A percentile compares a stretch with the other conserved stretches of the same genome.
Evolutionary conservation across 2,888 invertebrate species (phyloP).

Genomic region (Clunio marinus): DNA sequence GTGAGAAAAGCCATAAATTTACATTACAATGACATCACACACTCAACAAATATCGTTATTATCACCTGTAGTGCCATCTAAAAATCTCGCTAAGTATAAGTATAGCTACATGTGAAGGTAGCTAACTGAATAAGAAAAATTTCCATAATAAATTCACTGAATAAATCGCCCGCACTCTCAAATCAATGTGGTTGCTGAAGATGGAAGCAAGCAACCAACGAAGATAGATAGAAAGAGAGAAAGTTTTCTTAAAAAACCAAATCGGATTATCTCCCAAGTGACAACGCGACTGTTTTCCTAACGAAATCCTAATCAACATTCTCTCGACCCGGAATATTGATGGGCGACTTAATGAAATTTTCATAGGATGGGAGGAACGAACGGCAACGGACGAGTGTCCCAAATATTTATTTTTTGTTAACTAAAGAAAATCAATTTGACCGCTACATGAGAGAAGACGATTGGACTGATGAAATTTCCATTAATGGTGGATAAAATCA

Average conservation of each 20-base stretch:
- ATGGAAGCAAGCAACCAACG: neutral
- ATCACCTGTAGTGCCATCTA: neutral
- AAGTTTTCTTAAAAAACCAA: neutral
- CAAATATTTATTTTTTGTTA: slow-evolving; percentile 15
- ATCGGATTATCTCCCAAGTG: slow-evolving; percentile 5
- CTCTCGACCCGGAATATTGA: slow-evolving; percentile 31
- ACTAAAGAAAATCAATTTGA: slow-evolving; percentile 26
- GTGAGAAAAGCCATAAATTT: slow-evolving; percentile 31
- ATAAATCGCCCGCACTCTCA: neutral
- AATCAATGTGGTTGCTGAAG: no score
- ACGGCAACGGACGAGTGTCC: neutral
- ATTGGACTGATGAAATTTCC: neutral
- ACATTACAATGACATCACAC: neutral
- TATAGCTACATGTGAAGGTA: neutral
- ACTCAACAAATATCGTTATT: slow-evolving; percentile 1
- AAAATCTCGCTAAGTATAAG: neutral
- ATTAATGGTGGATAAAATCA: neutral
- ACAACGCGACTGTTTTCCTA: neutral
- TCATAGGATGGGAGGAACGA: neutral
- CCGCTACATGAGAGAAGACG: slow-evolving; percentile 4
- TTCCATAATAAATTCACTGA: slow-evolving; percentile 12
- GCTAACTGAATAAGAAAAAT: no score
- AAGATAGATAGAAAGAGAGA: neutral
- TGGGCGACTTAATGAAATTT: slow-evolving; percentile 27
- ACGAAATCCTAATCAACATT: slow-evolving; percentile 30